Percentiles rank a stretch among this genome's conserved stretches.
Evolutionary conservation across 2,797 vertebrate species (phyloP).

Genomic region (Ceryle rudis): DNA sequence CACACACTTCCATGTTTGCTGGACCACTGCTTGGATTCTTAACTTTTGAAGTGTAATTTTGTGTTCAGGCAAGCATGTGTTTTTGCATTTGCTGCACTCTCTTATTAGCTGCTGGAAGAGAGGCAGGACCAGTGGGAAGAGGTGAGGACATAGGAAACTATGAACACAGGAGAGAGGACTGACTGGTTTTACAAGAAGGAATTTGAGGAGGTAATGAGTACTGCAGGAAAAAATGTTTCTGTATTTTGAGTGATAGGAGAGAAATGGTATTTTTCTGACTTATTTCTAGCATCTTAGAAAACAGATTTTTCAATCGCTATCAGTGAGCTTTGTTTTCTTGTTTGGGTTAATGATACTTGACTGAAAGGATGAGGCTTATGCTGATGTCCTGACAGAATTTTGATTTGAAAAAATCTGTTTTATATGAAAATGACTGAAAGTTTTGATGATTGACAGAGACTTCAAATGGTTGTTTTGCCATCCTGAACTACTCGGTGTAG

Average conservation of each 20-base stretch:
- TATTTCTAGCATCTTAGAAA: not conserved
- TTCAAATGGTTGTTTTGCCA: not conserved
- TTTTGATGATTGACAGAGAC: not conserved
- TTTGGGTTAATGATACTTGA: not conserved
- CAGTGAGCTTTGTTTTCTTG: not conserved
- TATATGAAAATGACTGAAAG: not conserved
- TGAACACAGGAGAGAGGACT: not conserved
- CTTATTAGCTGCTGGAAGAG: not conserved
- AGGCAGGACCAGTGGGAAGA: not conserved
- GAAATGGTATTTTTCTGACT: not conserved
- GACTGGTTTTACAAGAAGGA: not conserved
- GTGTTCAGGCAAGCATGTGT: not conserved
- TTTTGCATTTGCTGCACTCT: not conserved
- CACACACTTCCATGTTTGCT: not conserved
- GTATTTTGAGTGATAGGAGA: not conserved
- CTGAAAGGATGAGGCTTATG: not conserved
- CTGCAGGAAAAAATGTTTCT: not conserved
- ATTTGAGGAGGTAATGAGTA: not conserved
- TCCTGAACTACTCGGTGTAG: not conserved
- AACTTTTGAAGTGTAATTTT: not conserved
- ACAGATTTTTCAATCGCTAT: not conserved
- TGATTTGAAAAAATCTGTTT: not conserved
- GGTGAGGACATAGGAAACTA: not conserved
- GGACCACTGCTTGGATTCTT: not conserved
- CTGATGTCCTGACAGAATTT: not conserved